Evolutionary conservation across 2,797 vertebrate species (phyloP).

Genomic region (Alca torda): DNA sequence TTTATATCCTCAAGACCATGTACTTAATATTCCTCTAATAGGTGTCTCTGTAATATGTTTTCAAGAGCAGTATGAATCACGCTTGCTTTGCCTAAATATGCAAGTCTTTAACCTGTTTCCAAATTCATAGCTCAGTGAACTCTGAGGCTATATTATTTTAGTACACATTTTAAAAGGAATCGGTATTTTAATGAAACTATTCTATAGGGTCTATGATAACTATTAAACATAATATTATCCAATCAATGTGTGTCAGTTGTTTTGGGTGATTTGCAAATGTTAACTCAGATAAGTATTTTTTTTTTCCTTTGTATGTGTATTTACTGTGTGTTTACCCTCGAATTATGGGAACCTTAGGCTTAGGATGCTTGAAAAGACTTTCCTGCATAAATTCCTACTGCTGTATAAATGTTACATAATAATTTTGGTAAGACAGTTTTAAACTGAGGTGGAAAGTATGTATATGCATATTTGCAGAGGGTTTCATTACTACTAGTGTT

Average conservation of each 20-base stretch:
- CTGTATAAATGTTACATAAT: not conserved
- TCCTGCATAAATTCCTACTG: not conserved
- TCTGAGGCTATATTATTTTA: not conserved
- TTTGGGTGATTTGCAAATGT: not conserved
- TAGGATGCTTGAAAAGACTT: not conserved
- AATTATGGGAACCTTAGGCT: not conserved
- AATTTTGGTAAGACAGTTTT: not conserved
- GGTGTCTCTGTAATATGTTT: not conserved
- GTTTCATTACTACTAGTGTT: not conserved
- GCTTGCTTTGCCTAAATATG: not conserved
- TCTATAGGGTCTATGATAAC: not conserved
- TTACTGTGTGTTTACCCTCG: not conserved
- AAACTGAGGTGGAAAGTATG: not conserved
- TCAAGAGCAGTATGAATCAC: not conserved
- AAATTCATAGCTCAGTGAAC: not conserved
- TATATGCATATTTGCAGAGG: not conserved
- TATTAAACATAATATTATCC: not conserved
- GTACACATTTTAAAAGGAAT: not conserved
- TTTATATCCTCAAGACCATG: not conserved
- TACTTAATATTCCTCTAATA: not conserved
- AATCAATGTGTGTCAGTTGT: not conserved
- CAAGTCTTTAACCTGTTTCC: not conserved
- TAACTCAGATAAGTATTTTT: not conserved
- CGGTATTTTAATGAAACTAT: not conserved
- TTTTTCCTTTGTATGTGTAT: not conserved